phyloP scores from a whole-genome alignment of 2,888 invertebrate genomes.

The Nudaria mundana region DNA sequence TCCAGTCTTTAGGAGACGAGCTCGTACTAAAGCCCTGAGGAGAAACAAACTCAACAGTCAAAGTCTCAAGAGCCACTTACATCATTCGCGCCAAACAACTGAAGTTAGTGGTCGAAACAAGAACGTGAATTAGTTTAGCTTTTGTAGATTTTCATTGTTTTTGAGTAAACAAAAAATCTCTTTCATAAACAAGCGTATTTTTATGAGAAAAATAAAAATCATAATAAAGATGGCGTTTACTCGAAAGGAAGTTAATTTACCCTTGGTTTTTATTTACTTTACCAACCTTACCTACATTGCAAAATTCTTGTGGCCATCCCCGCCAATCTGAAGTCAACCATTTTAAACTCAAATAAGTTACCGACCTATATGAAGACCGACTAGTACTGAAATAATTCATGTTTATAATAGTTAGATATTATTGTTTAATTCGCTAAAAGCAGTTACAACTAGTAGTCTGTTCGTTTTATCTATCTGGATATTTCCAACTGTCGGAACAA shows the following conservation, averaged over 20 bases:
- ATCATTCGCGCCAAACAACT: constrained; percentile 39
- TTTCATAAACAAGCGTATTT: too few relatives aligned
- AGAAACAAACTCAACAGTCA: constrained; percentile 58
- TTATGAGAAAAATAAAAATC: too few relatives aligned
- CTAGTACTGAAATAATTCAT: neutral
- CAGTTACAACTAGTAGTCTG: neutral
- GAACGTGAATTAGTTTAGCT: neutral
- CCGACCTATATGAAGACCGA: too few relatives aligned
- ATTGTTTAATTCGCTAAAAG: constrained; percentile 1
- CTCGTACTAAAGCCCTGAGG: constrained; percentile 50
- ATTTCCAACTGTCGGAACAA: neutral
- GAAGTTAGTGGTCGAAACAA: neutral
- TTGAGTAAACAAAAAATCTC: too few relatives aligned
- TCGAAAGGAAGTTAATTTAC: too few relatives aligned
- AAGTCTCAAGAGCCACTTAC: constrained; percentile 51
- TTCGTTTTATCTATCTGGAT: neutral
- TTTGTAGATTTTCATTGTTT: neutral
- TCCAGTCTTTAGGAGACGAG: constrained; percentile 41
- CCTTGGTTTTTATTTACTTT: too few relatives aligned
- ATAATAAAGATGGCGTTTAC: too few relatives aligned
- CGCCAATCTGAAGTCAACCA: too few relatives aligned
- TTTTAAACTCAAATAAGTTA: too few relatives aligned
- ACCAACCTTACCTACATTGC: too few relatives aligned
- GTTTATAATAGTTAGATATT: neutral
- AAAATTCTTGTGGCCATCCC: too few relatives aligned